phyloP scores from a whole-genome alignment of 2,113 vertebrate genomes.

The Bombycilla garrulus region DNA sequence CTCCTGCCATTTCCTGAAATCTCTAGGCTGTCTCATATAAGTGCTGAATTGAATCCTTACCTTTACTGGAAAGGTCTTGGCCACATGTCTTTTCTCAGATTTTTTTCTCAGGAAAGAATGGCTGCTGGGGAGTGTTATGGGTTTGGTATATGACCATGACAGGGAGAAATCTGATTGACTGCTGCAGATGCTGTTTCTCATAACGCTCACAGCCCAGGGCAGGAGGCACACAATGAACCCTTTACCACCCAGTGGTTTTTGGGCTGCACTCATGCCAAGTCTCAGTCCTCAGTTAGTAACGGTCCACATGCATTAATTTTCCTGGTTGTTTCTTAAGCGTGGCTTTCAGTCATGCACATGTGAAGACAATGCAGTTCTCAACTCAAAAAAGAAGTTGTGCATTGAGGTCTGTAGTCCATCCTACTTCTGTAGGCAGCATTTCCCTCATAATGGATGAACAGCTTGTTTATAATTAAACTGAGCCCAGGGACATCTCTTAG shows the following conservation, averaged over 20 bases:
- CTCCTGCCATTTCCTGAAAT: not conserved
- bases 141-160: too few species aligned
- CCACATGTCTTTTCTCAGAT: not conserved
- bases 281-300: not conserved
- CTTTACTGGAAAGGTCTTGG: not conserved
- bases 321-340: not conserved
- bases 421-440: not conserved
- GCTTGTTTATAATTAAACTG: not conserved
- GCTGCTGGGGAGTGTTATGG: too few species aligned
- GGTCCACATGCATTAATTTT: not conserved
- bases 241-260: not conserved
- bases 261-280: not conserved
- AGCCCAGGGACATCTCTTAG: not conserved
- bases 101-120: not conserved
- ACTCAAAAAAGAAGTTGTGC: not conserved
- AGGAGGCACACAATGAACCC: not conserved
- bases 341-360: not conserved
- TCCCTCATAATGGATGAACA: not conserved
- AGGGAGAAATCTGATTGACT: not conserved
- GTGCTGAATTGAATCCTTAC: not conserved
- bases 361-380: not conserved
- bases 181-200: not conserved
- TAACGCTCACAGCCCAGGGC: not conserved
- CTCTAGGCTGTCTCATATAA: not conserved
- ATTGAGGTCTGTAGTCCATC: not conserved